Base-by-base conservation (phyloP, 1,140 invertebrate species). In the Agrypnia vestita region DNA sequence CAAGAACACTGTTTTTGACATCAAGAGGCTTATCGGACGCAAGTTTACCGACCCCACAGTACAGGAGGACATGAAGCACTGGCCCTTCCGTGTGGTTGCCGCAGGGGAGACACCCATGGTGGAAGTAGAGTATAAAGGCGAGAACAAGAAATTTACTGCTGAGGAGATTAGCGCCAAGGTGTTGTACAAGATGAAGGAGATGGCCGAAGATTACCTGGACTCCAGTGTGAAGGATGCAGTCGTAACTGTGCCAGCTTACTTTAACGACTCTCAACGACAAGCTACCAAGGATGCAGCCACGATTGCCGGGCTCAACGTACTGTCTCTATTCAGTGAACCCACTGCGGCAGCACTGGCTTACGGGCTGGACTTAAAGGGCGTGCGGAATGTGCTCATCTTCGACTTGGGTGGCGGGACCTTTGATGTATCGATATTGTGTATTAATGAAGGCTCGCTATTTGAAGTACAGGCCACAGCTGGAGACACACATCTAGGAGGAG, bases 111-210 rank as follows among this genome's bases (percentile, higher is more conserved):
- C 92, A 83, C 91, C 91, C 0, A 93, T 92, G 84, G 92, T 94
- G 43, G 90, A 93, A 84, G 92, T 94, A 1, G 88, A 91, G 59
- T 94, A 91, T 87, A 94, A 94, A 84, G 92, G 91, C 3, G 93
- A 94, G 84, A 85, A 80, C 0, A 95, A 95, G 84, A 87, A 83
- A 13, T 95, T 95, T 85, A 90, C 91, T 49, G 94, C 94, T 0
- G 94, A 96, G 86, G 94, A 96, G 86, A 92, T 95, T 73, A 92
- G 93, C 79, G 92, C 93, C n/a, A n/a, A n/a, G n/a, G n/a, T n/a
- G n/a, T n/a, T n/a, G n/a, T n/a, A n/a, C n/a, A n/a, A n/a, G n/a
- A n/a, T n/a, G n/a, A n/a, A n/a, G n/a, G n/a, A n/a, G n/a, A n/a
- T n/a, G n/a, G n/a, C n/a, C n/a, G n/a, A 4, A 88, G 89, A 88